Conservation (phyloP, 2,797 vertebrate species). For the Crypturellus tataupa region DNA sequence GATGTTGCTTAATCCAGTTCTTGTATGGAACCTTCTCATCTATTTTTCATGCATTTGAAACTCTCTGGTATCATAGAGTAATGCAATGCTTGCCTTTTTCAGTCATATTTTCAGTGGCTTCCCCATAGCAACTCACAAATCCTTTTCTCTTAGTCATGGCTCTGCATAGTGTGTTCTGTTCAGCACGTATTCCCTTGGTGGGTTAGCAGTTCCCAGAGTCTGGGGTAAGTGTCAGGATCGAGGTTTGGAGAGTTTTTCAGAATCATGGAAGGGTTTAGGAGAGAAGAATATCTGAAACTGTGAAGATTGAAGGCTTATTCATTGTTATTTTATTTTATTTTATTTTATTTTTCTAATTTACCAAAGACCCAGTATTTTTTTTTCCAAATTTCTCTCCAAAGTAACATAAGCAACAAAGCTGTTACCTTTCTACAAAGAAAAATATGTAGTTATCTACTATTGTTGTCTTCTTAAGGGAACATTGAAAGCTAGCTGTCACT, state of each 20-base stretch:
- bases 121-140: not conserved
- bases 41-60: not conserved
- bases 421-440: not conserved
- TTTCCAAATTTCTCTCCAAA: not conserved
- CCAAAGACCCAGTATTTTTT: not conserved
- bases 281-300: not conserved
- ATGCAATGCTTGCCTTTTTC: not conserved
- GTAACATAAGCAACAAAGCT: not conserved
- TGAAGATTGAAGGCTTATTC: not conserved
- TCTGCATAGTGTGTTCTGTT: not conserved
- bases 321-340: not conserved
- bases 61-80: not conserved
- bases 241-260: slow-evolving; percentile 4
- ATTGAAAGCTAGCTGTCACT: not conserved
- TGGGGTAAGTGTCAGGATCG: not conserved
- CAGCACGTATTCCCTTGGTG: not conserved
- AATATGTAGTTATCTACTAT: not conserved
- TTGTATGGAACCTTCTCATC: not conserved
- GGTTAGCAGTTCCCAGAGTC: not conserved
- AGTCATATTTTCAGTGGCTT: not conserved
- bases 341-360: not conserved
- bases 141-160: not conserved
- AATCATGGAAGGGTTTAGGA: not conserved
- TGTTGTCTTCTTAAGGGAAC: not conserved
- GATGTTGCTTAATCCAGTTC: not conserved